Evolutionary conservation across 2,797 vertebrate genomes (phyloP), one percentile per base, ranked within the genome.

Genomic region (Hipposideros larvatus): DNA sequence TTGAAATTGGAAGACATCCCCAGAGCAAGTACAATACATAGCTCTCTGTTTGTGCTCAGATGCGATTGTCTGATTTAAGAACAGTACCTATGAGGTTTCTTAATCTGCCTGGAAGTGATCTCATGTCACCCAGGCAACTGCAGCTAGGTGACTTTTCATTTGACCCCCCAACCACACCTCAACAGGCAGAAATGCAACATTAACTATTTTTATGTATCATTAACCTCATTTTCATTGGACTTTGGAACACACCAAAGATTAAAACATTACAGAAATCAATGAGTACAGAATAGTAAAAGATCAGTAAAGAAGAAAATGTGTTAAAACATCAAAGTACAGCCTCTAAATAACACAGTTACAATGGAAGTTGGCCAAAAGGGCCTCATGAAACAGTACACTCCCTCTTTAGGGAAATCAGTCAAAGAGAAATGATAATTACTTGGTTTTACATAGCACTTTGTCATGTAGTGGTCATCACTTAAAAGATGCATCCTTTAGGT

Each of bases 341-440:
- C 14, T 80, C 18, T 82, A 65, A 86, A 57, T 31, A 55, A 57
- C 46, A 85, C 18, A 57, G 15, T 8, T 82, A 11, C n/a, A 86
- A n/a, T 31, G 4, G 70, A 66, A 77, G 3, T 48, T 73, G 18
- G 9, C 6, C 13, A 5, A 55, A 68, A 92, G 3, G 6, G 14
- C 8, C 6, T 70, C n/a, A 24, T 75, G 48, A 61, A 87, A 68
- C 9, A 11, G 5, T 77, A 51, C 26, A 53, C 1, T 65, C n/a
- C 93, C n/a, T 65, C 65, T 95, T 61, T 34, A 74, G 75, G 70
- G 55, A 88, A 84, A 91, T 53, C 21, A 89, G 10, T 63, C 26
- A 34, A 83, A 65, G 46, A 92, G 28, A 43, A 51, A 15, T 53
- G 65, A 74, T 75, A 71, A 15, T 48, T 48, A 4, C 2, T 43